Conservation (phyloP, 2,888 invertebrate species). For the Acrocyrtus sp. region DNA sequence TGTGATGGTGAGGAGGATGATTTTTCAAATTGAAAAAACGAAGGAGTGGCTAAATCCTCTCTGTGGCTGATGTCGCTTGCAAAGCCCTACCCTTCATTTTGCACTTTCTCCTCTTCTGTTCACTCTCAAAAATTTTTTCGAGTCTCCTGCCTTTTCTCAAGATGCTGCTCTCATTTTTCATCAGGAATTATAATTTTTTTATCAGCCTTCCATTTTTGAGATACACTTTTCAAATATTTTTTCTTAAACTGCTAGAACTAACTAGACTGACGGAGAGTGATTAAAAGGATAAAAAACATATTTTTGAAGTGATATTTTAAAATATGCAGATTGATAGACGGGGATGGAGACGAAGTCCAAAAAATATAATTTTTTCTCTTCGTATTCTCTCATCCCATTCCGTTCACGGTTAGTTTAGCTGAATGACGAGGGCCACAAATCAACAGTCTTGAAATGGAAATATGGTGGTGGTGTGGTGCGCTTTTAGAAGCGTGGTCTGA, state of each 20-base stretch:
- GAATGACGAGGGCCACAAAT: no score
- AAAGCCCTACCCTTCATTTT: conserved; percentile 51
- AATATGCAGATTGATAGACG: no score
- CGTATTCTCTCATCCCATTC: background rate
- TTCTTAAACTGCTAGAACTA: background rate
- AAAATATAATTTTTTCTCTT: no score
- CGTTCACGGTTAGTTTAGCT: no score
- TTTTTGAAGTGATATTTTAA: conserved; percentile 39
- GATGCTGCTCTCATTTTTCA: conserved; percentile 35
- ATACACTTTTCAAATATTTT: background rate
- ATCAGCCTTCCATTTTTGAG: no score
- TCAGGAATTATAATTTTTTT: no score
- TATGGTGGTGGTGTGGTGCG: background rate
- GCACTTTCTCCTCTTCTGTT: no score
- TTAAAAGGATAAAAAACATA: conserved; percentile 11
- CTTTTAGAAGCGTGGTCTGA: conserved; percentile 12
- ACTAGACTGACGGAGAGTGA: background rate
- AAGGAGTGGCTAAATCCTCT: conserved; percentile 52
- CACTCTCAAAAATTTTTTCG: no score
- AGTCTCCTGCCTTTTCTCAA: no score
- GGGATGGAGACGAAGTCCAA: no score
- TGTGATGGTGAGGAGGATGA: conserved; percentile 25
- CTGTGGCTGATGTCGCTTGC: conserved; percentile 34
- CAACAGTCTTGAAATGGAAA: no score
- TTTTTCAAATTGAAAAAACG: no score